Percentiles rank a stretch among this genome's conserved stretches.
These are phyloP conservation scores for Enteromius treurensis DNA, from an alignment of 2,797 vertebrate genomes.

Conservation along the genomic window DNA sequence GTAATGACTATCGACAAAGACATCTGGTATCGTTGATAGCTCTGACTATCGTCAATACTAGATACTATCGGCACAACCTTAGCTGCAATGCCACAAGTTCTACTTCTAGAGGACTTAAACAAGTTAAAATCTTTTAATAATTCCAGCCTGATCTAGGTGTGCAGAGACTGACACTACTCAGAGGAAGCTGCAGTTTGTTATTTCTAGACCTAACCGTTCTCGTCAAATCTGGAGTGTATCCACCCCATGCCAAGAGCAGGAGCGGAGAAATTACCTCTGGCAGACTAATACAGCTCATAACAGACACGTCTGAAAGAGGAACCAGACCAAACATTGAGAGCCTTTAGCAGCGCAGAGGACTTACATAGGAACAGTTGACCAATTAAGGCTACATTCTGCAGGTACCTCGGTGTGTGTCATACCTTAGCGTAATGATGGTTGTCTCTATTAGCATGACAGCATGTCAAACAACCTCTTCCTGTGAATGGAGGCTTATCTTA, in stretches of 20 bases:
- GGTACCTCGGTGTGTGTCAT: constrained; percentile 66
- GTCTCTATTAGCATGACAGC: constrained; percentile 79
- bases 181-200: constrained; percentile 43
- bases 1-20: no score
- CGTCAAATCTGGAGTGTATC: constrained; percentile 43
- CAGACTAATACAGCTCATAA: constrained; percentile 50
- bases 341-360: constrained; percentile 49
- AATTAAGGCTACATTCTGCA: constrained; percentile 69
- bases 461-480: constrained; percentile 86
- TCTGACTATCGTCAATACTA: no score
- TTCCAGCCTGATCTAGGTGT: constrained; percentile 21
- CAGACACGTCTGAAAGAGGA: constrained; percentile 50
- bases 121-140: constrained; percentile 28
- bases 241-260: constrained; percentile 29
- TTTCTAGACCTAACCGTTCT: constrained; percentile 38
- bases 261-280: constrained; percentile 56
- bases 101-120: not conserved
- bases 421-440: constrained; percentile 69
- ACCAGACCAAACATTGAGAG: constrained; percentile 59
- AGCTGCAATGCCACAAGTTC: not conserved
- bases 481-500: constrained; percentile 80
- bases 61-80: no score
- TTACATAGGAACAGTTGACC: constrained; percentile 51
- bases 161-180: constrained; percentile 12
- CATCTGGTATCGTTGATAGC: no score